Conservation (phyloP, 2,113 vertebrate genomes). For the Mormoops blainvillei region DNA sequence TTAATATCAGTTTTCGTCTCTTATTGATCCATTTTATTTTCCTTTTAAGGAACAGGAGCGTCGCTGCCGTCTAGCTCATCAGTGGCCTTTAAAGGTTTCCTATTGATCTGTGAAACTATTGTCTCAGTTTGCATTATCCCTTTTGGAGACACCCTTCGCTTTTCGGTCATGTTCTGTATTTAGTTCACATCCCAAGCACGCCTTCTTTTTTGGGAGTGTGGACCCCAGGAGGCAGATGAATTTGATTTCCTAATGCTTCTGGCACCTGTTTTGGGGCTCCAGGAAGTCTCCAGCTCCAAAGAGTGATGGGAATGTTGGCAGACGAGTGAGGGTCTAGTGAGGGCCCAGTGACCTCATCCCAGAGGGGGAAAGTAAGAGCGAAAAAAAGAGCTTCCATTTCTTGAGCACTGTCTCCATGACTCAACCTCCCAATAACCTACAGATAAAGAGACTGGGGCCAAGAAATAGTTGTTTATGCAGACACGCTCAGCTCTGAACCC, state of each 20-base stretch:
- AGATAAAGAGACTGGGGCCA: neutral
- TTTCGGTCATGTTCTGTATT: slow-evolving; percentile 51
- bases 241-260: neutral
- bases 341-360: neutral
- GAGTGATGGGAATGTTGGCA: neutral
- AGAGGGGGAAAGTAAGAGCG: neutral
- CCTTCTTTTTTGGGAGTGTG: slow-evolving; percentile 48
- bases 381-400: neutral
- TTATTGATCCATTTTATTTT: slow-evolving; percentile 67
- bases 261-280: neutral
- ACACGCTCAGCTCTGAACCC: neutral
- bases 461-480: neutral
- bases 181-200: slow-evolving; percentile 39
- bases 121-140: slow-evolving; percentile 49
- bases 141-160: slow-evolving; percentile 55
- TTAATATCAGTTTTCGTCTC: slow-evolving; percentile 63
- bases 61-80: slow-evolving; percentile 42
- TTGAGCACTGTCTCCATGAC: neutral
- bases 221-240: neutral
- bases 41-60: slow-evolving; percentile 22
- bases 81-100: slow-evolving; percentile 65
- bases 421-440: neutral
- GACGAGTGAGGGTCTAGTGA: neutral
- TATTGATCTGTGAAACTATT: slow-evolving; percentile 62
- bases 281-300: neutral